phyloP scores from a whole-genome alignment of 2,113 vertebrate species.

The Myiopsitta monachus region DNA sequence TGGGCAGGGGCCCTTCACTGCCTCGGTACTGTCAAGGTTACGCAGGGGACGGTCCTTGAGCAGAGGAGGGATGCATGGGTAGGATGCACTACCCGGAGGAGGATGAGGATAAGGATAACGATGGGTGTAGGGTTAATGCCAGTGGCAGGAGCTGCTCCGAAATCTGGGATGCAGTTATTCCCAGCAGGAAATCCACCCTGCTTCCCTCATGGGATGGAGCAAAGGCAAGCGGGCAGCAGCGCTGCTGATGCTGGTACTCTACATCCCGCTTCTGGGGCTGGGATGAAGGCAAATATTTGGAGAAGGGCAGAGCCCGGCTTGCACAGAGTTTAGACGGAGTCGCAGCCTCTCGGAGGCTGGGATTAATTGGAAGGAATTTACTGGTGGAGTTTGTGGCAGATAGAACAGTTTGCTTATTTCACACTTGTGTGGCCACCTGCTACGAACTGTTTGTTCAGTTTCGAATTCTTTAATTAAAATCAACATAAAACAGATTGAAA shows the following conservation, averaged over 20 bases:
- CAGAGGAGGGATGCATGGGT: neutral
- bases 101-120: neutral
- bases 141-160: accelerated
- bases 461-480: conserved; percentile 85
- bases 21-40: neutral
- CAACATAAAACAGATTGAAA: conserved; percentile 86
- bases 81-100: neutral
- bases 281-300: conserved; percentile 67
- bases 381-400: conserved; percentile 75
- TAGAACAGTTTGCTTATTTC: conserved; percentile 85
- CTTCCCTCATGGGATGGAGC: neutral
- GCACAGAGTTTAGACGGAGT: conserved; percentile 13
- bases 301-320: neutral
- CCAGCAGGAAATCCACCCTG: neutral
- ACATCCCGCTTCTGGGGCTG: neutral
- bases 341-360: conserved; percentile 64
- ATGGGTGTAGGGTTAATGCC: neutral
- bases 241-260: accelerated
- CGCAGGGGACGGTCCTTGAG: neutral
- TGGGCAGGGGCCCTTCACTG: neutral
- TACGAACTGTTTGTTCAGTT: conserved; percentile 82
- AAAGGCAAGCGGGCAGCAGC: neutral
- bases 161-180: accelerated
- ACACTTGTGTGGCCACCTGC: conserved; percentile 83
- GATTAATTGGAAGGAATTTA: conserved; percentile 82